Evolutionary conservation across 2,113 vertebrate genomes (phyloP), one percentile per base, ranked within the genome.

Genomic region (Brachionichthys hirsutus): DNA sequence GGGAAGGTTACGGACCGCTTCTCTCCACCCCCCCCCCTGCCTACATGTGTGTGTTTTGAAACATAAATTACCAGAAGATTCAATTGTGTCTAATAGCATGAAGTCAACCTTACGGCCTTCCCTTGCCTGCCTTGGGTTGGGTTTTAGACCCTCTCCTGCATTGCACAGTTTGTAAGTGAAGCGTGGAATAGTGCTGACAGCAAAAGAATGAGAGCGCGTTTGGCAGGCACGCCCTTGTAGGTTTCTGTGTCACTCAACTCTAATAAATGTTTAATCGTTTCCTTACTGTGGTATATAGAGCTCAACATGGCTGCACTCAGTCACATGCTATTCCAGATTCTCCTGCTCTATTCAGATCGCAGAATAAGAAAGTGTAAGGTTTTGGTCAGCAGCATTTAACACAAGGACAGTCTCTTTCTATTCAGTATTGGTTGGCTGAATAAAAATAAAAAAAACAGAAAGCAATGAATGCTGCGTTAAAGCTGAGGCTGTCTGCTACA

Each of bases 261-360:
- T 81, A 88, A 90, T 92, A 90, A 89, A 94, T 93, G 91, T 94
- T 93, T 93, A 90, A 93, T 94, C 76, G 81, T 92, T 93, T 92
- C 90, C 92, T 92, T 79, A 72, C 85, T 81, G 81, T 88, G 83
- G 87, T 88, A 79, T 88, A 79, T 80, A 77, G 86, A 67, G 77
- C 80, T 73, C 49, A 58, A 69, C 79, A 38, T 65, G 78, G 76
- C 78, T 79, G 60, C 62, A 55, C 67, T 77, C 81, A 54, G 54
- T 70, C 73, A 53, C 65, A 69, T 53, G 52, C 69, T 54, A 56
- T 68, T 71, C 49, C 43, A 46, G 47, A 19, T 22, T 24, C 17
- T 64, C 35, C 14, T 43, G 53, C 57, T 47, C 50, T 13, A 34
- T 45, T 46, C 41, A 44, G 42, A 56, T 67, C 60, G 22, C 75